Evolutionary conservation across 2,113 vertebrate genomes (phyloP).

Genomic region (Chaetodon trifascialis): DNA sequence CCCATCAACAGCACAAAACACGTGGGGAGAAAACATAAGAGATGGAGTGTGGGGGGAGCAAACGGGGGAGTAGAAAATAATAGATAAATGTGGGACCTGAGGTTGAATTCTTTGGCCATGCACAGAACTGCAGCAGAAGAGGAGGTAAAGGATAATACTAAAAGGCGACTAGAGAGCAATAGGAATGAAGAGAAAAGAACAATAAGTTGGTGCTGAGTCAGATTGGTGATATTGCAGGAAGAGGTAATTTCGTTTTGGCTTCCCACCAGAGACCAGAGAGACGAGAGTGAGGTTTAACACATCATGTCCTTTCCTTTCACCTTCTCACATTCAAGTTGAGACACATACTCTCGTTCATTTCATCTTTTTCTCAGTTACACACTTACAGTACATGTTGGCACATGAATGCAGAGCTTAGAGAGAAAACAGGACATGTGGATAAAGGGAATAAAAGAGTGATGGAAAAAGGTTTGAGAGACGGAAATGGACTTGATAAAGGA

Average conservation of each 20-base stretch:
- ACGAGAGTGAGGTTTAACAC: conserved; percentile 50
- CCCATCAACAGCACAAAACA: conserved; percentile 71
- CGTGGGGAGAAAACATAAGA: conserved; percentile 61
- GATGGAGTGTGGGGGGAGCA: conserved; percentile 26
- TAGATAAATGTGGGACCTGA: conserved; percentile 58
- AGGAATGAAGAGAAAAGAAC: conserved; percentile 65
- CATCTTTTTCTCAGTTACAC: conserved; percentile 6
- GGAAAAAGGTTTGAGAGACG: neutral
- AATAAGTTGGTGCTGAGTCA: conserved; percentile 79
- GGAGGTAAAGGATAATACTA: conserved; percentile 48
- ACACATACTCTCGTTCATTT: conserved; percentile 43
- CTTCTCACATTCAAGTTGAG: conserved; percentile 50
- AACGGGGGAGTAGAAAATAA: conserved; percentile 45
- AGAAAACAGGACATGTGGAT: neutral
- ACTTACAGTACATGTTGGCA: conserved; percentile 1
- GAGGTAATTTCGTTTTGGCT: conserved; percentile 74
- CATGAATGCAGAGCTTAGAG: neutral
- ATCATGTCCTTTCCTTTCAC: conserved; percentile 54
- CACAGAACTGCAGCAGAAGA: conserved; percentile 37
- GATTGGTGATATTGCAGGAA: conserved; percentile 72
- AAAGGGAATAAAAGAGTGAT: neutral
- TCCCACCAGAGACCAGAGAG: conserved; percentile 62
- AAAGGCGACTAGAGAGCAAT: conserved; percentile 71
- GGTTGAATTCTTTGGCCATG: conserved; percentile 51
- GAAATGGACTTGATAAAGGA: neutral